Base-by-base conservation (phyloP, 2,888 invertebrate species). In the Asteroscopus sphinx region DNA sequence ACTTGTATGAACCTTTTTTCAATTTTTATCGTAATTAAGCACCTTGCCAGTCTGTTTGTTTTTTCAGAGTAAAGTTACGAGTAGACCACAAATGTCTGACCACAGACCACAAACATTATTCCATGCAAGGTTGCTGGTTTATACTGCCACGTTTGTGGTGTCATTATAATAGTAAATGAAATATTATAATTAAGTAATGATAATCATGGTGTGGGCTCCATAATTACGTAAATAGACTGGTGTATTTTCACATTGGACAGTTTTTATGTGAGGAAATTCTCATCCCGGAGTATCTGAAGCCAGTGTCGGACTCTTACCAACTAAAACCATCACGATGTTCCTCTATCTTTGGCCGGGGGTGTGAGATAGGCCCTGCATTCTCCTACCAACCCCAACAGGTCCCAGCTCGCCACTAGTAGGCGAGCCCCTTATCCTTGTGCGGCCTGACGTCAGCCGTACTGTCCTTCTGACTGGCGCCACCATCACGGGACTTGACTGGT, bases 51-150 rank as follows among this genome's bases (percentile, higher is more conserved):
- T 26, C 0, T 21, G 15, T 40, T 37, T 48, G 15, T 57, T 36
- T 41, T 65, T 25, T 12, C 12, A 37, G 33, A 21, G 15, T 68
- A 15, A 32, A 16, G 35, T 65, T 48, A 25, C 64, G 33, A 15
- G 16, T 9, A 13, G 0, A 68, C 64, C 69, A 47, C 63, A 68
- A 11, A 21, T n/a, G 13, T n/a, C 16, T 12, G 16, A 36, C 46
- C 46, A 1, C 68, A 61, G 2, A 61, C 53, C 68, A 32, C 64
- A 47, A 3, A 6, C 17, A 39, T 40, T 32, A 21, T 6, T 44
- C 15, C 11, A 13, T 9, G 12, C 35, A 47, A 47, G 63, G 63
- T 48, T 26, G 17, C 3, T 33, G 45, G 15, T 36, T 37, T 36
- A 41, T 12, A 26, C 13, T 28, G n/a, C 9, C 28, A 7, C 9